phyloP scores from a whole-genome alignment of 2,113 vertebrate genomes.

The Syngnathus floridae region DNA sequence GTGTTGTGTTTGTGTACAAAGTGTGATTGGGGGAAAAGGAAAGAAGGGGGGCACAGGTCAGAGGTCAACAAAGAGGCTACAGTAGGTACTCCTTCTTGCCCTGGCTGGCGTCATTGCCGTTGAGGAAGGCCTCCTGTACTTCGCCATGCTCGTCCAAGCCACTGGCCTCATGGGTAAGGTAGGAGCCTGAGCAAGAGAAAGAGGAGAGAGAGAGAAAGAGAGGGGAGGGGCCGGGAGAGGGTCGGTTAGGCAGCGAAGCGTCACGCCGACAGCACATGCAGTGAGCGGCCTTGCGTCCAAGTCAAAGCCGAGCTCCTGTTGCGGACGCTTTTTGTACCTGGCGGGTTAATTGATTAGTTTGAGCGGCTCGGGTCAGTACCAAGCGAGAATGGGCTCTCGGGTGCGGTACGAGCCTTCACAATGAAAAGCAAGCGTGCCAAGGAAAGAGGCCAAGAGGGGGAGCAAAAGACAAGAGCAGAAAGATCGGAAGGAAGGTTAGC shows the following conservation, averaged over 20 bases:
- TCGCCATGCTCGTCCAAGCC: constrained; percentile 89
- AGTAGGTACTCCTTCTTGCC: constrained; percentile 94
- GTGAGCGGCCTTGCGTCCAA: constrained; percentile 34
- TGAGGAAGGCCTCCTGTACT: constrained; percentile 89
- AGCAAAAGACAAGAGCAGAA: constrained; percentile 26
- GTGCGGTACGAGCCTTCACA: constrained; percentile 65
- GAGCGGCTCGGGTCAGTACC: constrained; percentile 62
- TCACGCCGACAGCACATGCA: constrained; percentile 50
- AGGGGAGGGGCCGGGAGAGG: constrained; percentile 28
- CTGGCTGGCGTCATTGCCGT: constrained; percentile 84
- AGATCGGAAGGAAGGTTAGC: constrained; percentile 48
- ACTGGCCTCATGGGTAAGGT: constrained; percentile 90
- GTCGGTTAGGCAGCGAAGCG: constrained; percentile 61
- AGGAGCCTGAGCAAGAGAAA: constrained; percentile 72
- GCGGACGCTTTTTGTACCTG: constrained; percentile 41
- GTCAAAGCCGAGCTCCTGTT: background rate
- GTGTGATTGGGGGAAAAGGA: constrained; percentile 30
- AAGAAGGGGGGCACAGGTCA: constrained; percentile 36
- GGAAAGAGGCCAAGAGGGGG: constrained; percentile 10
- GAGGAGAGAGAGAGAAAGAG: constrained; percentile 11
- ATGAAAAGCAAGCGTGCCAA: constrained; percentile 33
- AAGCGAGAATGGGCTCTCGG: constrained; percentile 65
- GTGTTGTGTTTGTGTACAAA: constrained; percentile 36
- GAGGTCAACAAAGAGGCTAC: constrained; percentile 63
- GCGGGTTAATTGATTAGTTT: constrained; percentile 64